Evolutionary conservation across 2,797 vertebrate genomes (phyloP), one percentile per base, ranked within the genome.

Genomic region (Anas flavirostris): DNA sequence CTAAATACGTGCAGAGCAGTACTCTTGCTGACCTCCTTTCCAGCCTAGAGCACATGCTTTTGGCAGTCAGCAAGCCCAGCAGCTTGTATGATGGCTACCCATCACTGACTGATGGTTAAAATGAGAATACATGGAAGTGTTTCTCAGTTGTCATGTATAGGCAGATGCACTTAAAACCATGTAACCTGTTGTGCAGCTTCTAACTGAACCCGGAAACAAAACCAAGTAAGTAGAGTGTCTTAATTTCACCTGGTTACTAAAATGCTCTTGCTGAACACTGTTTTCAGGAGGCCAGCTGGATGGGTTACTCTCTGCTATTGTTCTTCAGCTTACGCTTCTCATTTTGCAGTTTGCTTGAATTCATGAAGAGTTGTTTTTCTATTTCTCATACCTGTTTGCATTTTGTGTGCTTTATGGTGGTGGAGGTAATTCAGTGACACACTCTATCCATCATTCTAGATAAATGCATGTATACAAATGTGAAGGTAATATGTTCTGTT

Each of bases 1-100:
- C 29, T 5, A 3, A 22, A 13, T 13, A 15, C 4, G 9, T 0
- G 1, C 28, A 16, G 43, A n/a, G 22, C 12, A 58, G 4, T 5
- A 2, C 19, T 33, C 53, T 2, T 16, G 31, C 67, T 75, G 37
- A 4, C 44, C 66, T 48, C n/a, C 46, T 33, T 68, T 12, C 23
- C 25, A 33, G n/a, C 21, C 23, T 25, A 18, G 52, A 28, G 46
- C 62, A 14, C 2, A 11, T 44, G 25, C 37, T 37, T 9, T 7
- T 26, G 56, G 66, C 52, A 66, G n/a, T 60, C 33, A 33, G 1
- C 0, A 0, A 0, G 8, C 16, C 25, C 37, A 44, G 75, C 60
- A 66, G 41, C 22, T 35, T 29, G 12, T 13, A 56, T 33, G 62
- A 7, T 66, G 53, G n/a, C 46, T 70, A 12, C 12, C 16, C 41